Evolutionary conservation across 2,888 invertebrate genomes (phyloP), one percentile per base, ranked within the genome.

Genomic region (Melipona beecheii): DNA sequence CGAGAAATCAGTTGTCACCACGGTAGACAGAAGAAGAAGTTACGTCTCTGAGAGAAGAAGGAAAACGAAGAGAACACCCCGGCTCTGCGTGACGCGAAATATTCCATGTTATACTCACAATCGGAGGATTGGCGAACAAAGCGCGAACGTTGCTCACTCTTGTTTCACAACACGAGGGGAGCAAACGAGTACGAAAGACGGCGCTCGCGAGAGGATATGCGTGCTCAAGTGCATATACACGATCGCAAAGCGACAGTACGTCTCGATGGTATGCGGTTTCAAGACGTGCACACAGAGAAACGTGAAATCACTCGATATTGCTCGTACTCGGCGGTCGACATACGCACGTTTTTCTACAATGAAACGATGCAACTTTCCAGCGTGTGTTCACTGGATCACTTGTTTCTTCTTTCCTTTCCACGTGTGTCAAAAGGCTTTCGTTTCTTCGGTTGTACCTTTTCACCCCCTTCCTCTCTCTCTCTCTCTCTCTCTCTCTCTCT

Each of bases 361-460:
- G 89, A 87, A 88, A 90, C 87, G 85, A 89, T 86, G 87, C 90
- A 86, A 88, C 77, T 52, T 66, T 87, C 74, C 78, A 69, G 66
- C 83, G 79, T 84, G 79, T 84, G 83, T 85, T 36, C 36, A 36
- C 66, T 71, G 52, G 64, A 69, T 43, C 62, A 43, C 62, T 74
- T 60, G 52, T 58, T 73, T 24, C 60, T 52, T 64, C 78, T 65
- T 52, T 27, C 21, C 58, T 50, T 27, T 27, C n/a, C 24, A 36
- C 27, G 36, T 36, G 50, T 50, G 56, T 64, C 60, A 43, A 78
- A 60, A 64, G 52, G 17, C 64, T 71, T 68, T 76, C 17, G 54
- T 65, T 21, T 43, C 43, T 62, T 65, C 71, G 60, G 31, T 24
- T 15, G n/a, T n/a, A 31, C 31, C 36, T 50, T 13, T 31, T 50